These are phyloP conservation scores for Arctia plantaginis DNA, from an alignment of 2,888 invertebrate genomes.

Conservation along the genomic window DNA sequence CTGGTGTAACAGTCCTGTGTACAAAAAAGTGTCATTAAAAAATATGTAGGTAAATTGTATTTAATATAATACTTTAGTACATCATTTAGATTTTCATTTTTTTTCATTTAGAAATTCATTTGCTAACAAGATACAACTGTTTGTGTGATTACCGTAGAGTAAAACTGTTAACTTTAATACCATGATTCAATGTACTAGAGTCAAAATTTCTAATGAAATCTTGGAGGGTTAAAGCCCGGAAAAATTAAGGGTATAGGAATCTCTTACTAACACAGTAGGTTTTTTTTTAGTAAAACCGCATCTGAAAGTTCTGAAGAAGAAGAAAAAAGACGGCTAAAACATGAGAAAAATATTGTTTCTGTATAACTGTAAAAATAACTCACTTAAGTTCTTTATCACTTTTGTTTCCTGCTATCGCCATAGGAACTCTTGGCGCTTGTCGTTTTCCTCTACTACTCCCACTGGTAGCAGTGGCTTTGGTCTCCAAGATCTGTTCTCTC, in stretches of 20 bases:
- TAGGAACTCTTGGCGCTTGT: slow-evolving; percentile 91
- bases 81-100: background rate
- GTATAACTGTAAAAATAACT: background rate
- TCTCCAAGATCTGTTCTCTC: slow-evolving; percentile 93
- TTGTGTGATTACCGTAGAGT: no score
- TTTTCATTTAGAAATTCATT: background rate
- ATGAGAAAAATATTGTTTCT: background rate
- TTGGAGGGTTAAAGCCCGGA: no score
- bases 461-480: slow-evolving; percentile 91
- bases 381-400: slow-evolving; percentile 93
- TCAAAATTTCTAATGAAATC: no score
- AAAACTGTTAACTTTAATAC: no score
- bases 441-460: slow-evolving; percentile 87
- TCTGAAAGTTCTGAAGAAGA: background rate
- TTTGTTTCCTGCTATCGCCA: slow-evolving; percentile 96
- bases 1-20: slow-evolving; percentile 90
- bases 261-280: no score
- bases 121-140: no score
- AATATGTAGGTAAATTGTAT: background rate
- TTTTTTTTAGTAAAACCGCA: no score
- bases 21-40: background rate
- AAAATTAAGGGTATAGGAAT: no score
- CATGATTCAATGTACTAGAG: no score
- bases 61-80: background rate
- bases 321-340: background rate